Evolutionary conservation across 2,888 invertebrate genomes (phyloP), one percentile per base, ranked within the genome.

Genomic region (Eupithecia subfuscata): DNA sequence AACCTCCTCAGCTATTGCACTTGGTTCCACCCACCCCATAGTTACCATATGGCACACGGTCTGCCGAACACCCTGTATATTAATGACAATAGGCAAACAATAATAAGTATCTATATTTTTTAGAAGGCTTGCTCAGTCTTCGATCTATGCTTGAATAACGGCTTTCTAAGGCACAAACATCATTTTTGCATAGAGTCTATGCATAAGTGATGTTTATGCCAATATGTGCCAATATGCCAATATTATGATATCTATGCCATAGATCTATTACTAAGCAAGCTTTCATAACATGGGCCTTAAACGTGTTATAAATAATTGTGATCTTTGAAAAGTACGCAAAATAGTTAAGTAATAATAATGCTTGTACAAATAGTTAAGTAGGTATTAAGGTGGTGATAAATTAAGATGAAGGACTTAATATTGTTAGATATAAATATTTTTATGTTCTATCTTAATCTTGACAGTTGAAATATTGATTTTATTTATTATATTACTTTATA

Each of bases 361-460:
- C 25, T 60, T 60, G 60, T 60, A 60, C 60, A 60, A 60, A 60
- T 60, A 60, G n/a, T 22, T 56, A 56, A 22, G 25, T 25, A 60
- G 12, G 14, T 60, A 60, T 60, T 60, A 4, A 60, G 60, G 25
- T 25, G 60, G 60, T 60, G 22, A 56, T 56, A 11, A 25, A 25
- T 22, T 56, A 52, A 52, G 56, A 22, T 56, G 2, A 56, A 22
- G 11, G 22, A 22, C 22, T 56, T 22, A 4, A 22, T 56, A 22
- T 12, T 56, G 12, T 22, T 56, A 25, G 60, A 56, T 22, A 45
- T 45, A 52, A n/a, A 12, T 25, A 5, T 60, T 60, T 5, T 56
- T 25, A 25, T 22, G 22, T 22, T 25, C 60, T 56, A 22, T 60
- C 12, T 3, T 52, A 52, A 3, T 1, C 60, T 60, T 60, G 14